Conservation (phyloP, 2,113 vertebrate genomes). For the Xiphophorus maculatus region DNA sequence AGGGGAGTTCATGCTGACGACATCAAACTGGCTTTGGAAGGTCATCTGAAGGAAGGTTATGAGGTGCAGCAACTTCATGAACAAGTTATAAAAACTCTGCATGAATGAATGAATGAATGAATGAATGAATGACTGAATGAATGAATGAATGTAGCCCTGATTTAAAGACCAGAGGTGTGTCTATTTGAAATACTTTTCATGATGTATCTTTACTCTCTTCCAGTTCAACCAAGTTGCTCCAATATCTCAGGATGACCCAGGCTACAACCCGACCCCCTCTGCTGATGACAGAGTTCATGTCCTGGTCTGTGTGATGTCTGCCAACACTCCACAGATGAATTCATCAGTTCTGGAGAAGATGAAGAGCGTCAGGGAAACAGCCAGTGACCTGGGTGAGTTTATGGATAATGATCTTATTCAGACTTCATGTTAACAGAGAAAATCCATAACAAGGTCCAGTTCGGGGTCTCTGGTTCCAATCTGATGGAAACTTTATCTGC, state of each 20-base stretch:
- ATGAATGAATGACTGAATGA: neutral
- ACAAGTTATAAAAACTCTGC: neutral
- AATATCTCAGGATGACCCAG: neutral
- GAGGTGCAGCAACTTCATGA: neutral
- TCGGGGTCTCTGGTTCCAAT: neutral
- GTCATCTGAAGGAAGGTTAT: neutral
- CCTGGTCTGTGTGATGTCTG: neutral
- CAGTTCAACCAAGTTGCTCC: slow-evolving; percentile 4
- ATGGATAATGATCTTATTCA: neutral
- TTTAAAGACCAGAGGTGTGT: neutral
- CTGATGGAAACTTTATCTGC: neutral
- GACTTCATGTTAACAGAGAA: neutral
- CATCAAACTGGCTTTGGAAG: slow-evolving; percentile 6
- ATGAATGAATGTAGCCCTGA: neutral
- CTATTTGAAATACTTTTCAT: neutral
- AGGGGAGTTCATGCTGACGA: neutral
- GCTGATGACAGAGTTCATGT: slow-evolving; percentile 7
- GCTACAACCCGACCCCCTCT: neutral
- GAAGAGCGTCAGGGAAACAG: neutral
- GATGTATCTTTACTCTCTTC: neutral
- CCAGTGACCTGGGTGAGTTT: slow-evolving; percentile 5
- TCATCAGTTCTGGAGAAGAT: slow-evolving; percentile 1
- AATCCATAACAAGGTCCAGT: neutral
- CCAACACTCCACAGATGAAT: neutral
- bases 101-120: neutral